These are phyloP conservation scores for Mythimna lalbum DNA, from an alignment of 2,888 invertebrate species.

Conservation along the genomic window DNA sequence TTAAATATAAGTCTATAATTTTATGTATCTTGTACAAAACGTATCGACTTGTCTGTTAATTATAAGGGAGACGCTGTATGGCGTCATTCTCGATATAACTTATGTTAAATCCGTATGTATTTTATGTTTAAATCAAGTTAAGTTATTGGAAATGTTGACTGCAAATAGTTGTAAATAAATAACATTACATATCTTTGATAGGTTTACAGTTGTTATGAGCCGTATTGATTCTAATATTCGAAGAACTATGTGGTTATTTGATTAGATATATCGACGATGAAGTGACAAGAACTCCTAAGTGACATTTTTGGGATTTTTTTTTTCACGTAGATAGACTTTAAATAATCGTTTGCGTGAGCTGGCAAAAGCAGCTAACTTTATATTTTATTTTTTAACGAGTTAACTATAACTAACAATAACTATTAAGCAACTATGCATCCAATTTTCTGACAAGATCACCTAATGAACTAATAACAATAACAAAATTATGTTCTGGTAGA, in stretches of 20 bases:
- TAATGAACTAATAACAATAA: too few species aligned
- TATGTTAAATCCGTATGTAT: slow-evolving; percentile 46
- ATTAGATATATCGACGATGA: too few species aligned
- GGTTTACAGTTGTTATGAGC: background rate
- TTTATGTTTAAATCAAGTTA: slow-evolving; percentile 37
- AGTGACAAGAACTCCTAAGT: too few species aligned
- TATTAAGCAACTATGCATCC: too few species aligned
- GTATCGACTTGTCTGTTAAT: slow-evolving; percentile 51
- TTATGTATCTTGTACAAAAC: slow-evolving; percentile 14
- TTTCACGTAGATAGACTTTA: too few species aligned
- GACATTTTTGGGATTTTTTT: too few species aligned
- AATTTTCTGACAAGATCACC: too few species aligned
- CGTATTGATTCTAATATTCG: background rate
- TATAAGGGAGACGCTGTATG: slow-evolving; percentile 44
- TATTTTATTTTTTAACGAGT: too few species aligned
- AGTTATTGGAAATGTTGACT: slow-evolving; percentile 31
- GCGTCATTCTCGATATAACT: slow-evolving; percentile 28
- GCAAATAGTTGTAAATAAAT: slow-evolving; percentile 4
- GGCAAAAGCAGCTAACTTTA: too few species aligned
- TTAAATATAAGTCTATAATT: slow-evolving; percentile 5
- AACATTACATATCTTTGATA: slow-evolving; percentile 2
- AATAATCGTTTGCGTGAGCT: too few species aligned
- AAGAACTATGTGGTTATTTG: background rate
- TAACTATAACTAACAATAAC: too few species aligned
- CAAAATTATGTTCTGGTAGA: too few species aligned